Percentiles rank a stretch among this genome's conserved stretches.
These are phyloP conservation scores for Apodemia mormo DNA, from an alignment of 2,888 invertebrate genomes.

Conservation along the genomic window DNA sequence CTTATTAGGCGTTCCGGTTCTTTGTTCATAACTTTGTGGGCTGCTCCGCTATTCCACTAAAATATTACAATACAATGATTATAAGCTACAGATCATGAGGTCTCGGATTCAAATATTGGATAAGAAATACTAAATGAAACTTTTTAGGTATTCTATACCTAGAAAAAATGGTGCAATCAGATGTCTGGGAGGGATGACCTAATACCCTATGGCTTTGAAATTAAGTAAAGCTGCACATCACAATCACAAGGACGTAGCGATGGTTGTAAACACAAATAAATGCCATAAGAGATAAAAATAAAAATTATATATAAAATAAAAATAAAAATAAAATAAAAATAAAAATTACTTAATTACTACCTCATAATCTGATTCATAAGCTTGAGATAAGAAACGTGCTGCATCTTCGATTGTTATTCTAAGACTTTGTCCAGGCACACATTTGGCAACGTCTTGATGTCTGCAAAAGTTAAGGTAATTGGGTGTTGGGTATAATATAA, in stretches of 20 bases:
- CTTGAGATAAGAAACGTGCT: constrained; percentile 59
- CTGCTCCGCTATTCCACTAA: neutral
- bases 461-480: constrained; percentile 44
- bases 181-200: too few species aligned
- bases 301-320: too few species aligned
- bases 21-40: neutral
- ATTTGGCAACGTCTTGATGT: constrained; percentile 75
- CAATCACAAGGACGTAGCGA: too few species aligned
- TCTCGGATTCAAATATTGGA: neutral
- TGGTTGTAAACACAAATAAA: too few species aligned
- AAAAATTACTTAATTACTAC: constrained; percentile 40
- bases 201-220: too few species aligned
- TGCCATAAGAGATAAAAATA: too few species aligned
- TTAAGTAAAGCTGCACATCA: too few species aligned
- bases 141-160: too few species aligned
- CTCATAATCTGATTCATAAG: constrained; percentile 70
- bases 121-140: neutral
- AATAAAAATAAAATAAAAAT: neutral
- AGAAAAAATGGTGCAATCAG: too few species aligned
- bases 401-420: constrained; percentile 72
- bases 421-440: constrained; percentile 82
- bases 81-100: neutral
- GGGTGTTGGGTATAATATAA: neutral
- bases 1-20: constrained; percentile 18
- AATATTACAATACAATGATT: neutral